A percentile compares a stretch with the other conserved stretches of the same genome.
Evolutionary conservation across 2,888 invertebrate genomes (phyloP).

Genomic region (Cyclophora albipunctata): DNA sequence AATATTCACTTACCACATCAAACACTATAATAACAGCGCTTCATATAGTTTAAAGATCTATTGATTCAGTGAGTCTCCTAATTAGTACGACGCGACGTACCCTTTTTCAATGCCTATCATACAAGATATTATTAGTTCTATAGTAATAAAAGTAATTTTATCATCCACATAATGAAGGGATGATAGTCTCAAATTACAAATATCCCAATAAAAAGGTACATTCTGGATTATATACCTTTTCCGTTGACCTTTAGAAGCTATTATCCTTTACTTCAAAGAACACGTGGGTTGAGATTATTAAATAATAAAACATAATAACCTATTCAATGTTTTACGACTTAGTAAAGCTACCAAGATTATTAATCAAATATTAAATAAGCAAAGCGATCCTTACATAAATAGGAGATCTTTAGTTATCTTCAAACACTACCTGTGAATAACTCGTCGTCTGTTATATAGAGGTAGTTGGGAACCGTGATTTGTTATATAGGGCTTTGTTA

Average conservation of each 20-base stretch:
- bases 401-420: background rate
- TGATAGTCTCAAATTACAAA: background rate
- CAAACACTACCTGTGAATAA: background rate
- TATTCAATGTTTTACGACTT: slow-evolving; percentile 2
- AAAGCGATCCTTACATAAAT: background rate
- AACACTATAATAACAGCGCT: too few species aligned
- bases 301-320: slow-evolving; percentile 4
- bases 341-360: slow-evolving; percentile 3
- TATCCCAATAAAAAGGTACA: slow-evolving; percentile 4
- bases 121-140: too few species aligned
- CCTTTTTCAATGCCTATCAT: too few species aligned
- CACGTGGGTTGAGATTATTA: slow-evolving; percentile 8
- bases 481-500: too few species aligned
- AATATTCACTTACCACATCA: slow-evolving; percentile 1
- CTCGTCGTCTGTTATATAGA: too few species aligned
- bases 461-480: too few species aligned
- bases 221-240: slow-evolving; percentile 14
- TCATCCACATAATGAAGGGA: background rate
- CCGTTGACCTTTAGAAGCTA: slow-evolving; percentile 13
- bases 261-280: slow-evolving; percentile 10
- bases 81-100: too few species aligned
- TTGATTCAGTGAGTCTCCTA: too few species aligned
- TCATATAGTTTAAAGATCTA: too few species aligned
- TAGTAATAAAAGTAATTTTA: background rate
- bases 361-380: slow-evolving; percentile 1